phyloP scores from a whole-genome alignment of 1,140 invertebrate species.

The Gonatopus flavifemur region DNA sequence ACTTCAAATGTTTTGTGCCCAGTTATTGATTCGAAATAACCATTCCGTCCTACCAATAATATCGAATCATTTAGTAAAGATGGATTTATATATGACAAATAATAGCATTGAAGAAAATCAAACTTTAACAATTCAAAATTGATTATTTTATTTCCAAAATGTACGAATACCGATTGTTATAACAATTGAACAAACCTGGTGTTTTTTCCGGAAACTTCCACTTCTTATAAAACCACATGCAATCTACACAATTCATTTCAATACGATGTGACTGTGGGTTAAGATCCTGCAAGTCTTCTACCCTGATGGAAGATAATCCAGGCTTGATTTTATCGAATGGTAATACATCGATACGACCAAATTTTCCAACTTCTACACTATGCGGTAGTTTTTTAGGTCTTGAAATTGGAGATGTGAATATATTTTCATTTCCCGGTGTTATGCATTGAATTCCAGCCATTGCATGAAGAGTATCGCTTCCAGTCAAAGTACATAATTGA shows the following conservation, averaged over 20 bases:
- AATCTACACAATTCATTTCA: not conserved
- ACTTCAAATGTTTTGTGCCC: not conserved
- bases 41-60: too few species aligned
- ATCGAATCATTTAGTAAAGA: too few species aligned
- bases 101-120: too few species aligned
- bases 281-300: not conserved
- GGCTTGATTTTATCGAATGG: slow-evolving; percentile 1
- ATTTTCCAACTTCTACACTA: not conserved
- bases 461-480: slow-evolving; percentile 28
- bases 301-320: not conserved
- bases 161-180: too few species aligned
- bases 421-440: too few species aligned
- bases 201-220: not conserved
- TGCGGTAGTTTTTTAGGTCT: slow-evolving; percentile 1
- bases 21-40: not conserved
- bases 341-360: not conserved
- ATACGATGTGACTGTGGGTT: not conserved
- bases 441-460: slow-evolving; percentile 28
- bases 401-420: not conserved
- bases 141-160: too few species aligned
- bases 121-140: too few species aligned
- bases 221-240: not conserved
- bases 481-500: slow-evolving; percentile 29
- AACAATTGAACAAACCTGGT: too few species aligned
- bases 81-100: too few species aligned